Conservation (phyloP, 2,113 vertebrate genomes). For the Laticauda laticaudata region DNA sequence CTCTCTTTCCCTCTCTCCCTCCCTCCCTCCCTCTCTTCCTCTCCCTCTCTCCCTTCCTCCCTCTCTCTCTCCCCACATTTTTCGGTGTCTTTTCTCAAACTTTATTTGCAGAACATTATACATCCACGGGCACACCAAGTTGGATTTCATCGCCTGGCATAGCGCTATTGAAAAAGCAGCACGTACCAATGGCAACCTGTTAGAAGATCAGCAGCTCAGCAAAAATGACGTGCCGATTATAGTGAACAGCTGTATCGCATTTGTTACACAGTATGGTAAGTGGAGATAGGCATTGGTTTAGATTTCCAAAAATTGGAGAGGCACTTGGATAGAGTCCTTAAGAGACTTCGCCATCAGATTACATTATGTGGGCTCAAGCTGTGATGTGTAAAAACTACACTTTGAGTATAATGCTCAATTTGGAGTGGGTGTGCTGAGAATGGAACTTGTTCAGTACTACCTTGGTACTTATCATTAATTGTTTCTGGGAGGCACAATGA, state of each 20-base stretch:
- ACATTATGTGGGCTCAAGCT: slow-evolving; percentile 30
- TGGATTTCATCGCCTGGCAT: slow-evolving; percentile 91
- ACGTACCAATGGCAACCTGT: slow-evolving; percentile 86
- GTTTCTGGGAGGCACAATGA: neutral
- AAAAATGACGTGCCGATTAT: slow-evolving; percentile 93
- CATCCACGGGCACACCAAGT: slow-evolving; percentile 84
- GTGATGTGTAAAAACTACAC: neutral
- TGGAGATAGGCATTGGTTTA: slow-evolving; percentile 57
- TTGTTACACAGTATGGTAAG: slow-evolving; percentile 97
- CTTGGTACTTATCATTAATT: neutral
- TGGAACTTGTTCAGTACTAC: neutral
- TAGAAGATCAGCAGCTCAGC: slow-evolving; percentile 93
- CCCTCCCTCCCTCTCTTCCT: too few species aligned
- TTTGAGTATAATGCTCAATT: neutral
- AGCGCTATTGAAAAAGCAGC: slow-evolving; percentile 90
- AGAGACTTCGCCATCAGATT: slow-evolving; percentile 1
- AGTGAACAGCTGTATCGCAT: slow-evolving; percentile 94
- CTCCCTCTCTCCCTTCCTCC: rapidly evolving
- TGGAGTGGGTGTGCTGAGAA: neutral
- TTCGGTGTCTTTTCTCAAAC: slow-evolving; percentile 59
- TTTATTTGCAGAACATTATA: slow-evolving; percentile 84
- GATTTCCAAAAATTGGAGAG: slow-evolving; percentile 19
- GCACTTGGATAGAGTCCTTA: slow-evolving; percentile 32
- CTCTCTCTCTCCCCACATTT: neutral
- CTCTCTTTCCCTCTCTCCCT: too few species aligned